These are phyloP conservation scores for Acanthopleura granulata DNA, from an alignment of 2,888 invertebrate species.

Conservation along the genomic window DNA sequence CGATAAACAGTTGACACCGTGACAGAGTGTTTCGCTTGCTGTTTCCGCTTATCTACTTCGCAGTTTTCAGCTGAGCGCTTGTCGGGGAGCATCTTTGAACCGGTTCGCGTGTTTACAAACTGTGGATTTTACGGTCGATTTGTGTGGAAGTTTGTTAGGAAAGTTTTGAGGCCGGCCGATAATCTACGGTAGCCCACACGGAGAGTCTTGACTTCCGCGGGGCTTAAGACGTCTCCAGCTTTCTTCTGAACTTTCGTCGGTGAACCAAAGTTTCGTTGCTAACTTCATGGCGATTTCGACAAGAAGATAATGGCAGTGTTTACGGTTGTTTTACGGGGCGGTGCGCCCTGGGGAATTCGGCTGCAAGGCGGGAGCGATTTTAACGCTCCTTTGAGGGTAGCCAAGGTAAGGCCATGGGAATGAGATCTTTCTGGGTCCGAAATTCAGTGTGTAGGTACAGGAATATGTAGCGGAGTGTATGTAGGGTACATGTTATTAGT, in stretches of 20 bases:
- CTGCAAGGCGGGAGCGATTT: conserved; percentile 87
- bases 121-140: no score
- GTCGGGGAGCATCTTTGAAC: no score
- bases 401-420: conserved; percentile 65
- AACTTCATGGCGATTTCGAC: conserved; percentile 54
- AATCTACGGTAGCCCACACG: neutral
- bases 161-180: neutral
- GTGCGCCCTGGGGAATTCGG: conserved; percentile 90
- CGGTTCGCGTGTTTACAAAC: no score
- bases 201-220: neutral
- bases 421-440: no score
- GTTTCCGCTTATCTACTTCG: no score
- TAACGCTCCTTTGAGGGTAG: conserved; percentile 82
- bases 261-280: neutral
- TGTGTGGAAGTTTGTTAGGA: no score
- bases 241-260: neutral
- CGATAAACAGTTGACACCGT: no score
- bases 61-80: no score
- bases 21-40: no score
- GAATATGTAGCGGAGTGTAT: no score
- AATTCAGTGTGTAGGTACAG: no score
- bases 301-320: conserved; percentile 55
- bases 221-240: neutral
- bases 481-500: no score
- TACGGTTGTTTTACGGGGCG: conserved; percentile 81